Percentiles rank a stretch among this genome's conserved stretches.
These are phyloP conservation scores for Nyctibius grandis DNA, from an alignment of 2,797 vertebrate species.

Conservation along the genomic window DNA sequence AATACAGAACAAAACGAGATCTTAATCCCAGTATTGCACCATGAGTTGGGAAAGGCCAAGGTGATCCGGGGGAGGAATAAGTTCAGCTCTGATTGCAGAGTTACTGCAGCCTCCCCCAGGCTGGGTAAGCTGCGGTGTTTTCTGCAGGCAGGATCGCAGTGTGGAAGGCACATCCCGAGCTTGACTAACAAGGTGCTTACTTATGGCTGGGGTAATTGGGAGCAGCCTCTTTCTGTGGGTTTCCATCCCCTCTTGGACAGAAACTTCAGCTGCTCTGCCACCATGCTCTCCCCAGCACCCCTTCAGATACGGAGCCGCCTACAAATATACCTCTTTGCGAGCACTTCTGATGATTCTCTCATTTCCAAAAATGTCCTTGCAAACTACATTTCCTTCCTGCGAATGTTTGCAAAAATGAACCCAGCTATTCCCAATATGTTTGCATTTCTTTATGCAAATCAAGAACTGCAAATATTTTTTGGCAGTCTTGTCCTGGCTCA, in stretches of 20 bases:
- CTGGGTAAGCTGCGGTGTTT: accelerated
- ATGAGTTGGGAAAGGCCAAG: accelerated
- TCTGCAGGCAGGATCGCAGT: accelerated
- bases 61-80: not conserved
- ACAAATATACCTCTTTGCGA: accelerated
- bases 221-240: not conserved
- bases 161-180: not conserved
- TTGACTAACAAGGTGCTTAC: not conserved
- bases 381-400: not conserved
- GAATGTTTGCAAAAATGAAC: not conserved
- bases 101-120: not conserved
- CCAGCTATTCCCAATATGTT: accelerated
- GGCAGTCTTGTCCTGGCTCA: not conserved
- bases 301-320: accelerated
- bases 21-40: not conserved
- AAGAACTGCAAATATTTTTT: not conserved
- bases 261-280: not conserved
- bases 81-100: not conserved
- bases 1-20: accelerated
- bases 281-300: not conserved
- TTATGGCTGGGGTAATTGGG: not conserved
- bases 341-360: not conserved
- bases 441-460: not conserved
- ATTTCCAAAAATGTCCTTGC: not conserved
- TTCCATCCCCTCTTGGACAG: not conserved